Base-by-base conservation (phyloP, 2,113 vertebrate genomes). In the Antennarius striatus region DNA sequence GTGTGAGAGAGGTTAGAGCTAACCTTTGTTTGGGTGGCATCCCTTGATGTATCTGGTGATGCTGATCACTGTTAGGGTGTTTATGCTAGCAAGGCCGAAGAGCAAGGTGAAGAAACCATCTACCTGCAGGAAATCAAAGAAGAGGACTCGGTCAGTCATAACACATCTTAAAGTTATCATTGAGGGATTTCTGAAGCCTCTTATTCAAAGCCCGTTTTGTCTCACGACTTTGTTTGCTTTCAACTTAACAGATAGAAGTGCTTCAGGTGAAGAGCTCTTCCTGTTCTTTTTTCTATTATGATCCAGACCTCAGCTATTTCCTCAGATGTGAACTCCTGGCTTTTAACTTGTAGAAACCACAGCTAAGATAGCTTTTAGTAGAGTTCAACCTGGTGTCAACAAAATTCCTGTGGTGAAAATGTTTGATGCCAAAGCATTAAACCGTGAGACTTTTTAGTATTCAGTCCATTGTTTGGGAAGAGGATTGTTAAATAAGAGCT, bases 41-140 rank as follows among this genome's bases (percentile, higher is more conserved):
- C 92, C 92, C 81, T 94, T 95, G 82, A 96, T 94, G 73, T 95
- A 96, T 70, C 95, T 91, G 56, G 93, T 95, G 73, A 97, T 74
- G 50, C 95, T 96, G 88, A 96, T 95, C 32, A 96, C 94, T 0
- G 95, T 95, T 55, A 96, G 89, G 12, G 95, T 96, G 82, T 95
- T 95, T 90, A 96, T 95, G 90, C 95, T 96, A 5, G 93, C 91
- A 6, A 96, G 91, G 56, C 95, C 95, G 51, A 96, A 96, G 4
- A 96, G 92, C 56, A 96, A 83, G 0, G 95, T 96, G 75, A 96
- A 90, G 89, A 96, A 96, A 5, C 95, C 96, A 32, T 96, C 95
- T 53, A 96, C 65, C 95, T 96, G 81, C 51, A 88, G 88, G 42
- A 56, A 68, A 55, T 13, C 43, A 47, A 42, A 76, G 14, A 51